Evolutionary conservation across 2,797 vertebrate species (phyloP), one percentile per base, ranked within the genome.

Genomic region (Hydrocynus forskahlii): DNA sequence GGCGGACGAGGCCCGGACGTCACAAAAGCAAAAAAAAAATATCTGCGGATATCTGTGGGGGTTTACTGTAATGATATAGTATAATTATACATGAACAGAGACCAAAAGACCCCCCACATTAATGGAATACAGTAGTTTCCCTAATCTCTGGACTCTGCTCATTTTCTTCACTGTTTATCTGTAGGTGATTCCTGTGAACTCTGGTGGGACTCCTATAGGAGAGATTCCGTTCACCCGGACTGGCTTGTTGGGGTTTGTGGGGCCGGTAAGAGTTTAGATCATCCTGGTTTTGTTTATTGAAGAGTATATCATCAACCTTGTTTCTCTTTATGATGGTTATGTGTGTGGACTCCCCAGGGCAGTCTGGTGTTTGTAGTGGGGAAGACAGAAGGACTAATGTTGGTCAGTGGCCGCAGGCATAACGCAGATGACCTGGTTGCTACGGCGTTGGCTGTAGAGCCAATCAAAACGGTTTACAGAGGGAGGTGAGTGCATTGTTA

Each of bases 361-460:
- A 98, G 97, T 80, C 90, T 99, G 90, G 97, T 99, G 86, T 99
- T 99, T 6, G 97, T 99, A 84, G 97, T 99, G 73, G 98, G 98
- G 57, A 99, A 98, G 81, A 97, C 97, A 70, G 98, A 99, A 4
- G 97, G 98, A 0, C 86, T 99, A 87, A 91, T 99, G 81, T 94
- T 92, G 17, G 96, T 99, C 29, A 98, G 97, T 1, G 96, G 97
- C 5, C 93, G 97, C 0, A 94, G 98, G 66, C 98, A 99, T 89
- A 99, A 99, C 1, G 96, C 97, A 0, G 98, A 99, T 0, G 98
- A 99, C 90, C 94, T 99, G 23, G 97, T 99, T 45, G 98, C 98
- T 54, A 99, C 98, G 0, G 97, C 97, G 0, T 87, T 99, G 45
- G 98, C 98, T 0, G 98, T 99, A 75, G 97, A 99, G 89, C 97